Evolutionary conservation across 2,113 vertebrate genomes (phyloP), one percentile per base, ranked within the genome.

Genomic region (Sinocyclocheilus anshuiensis): DNA sequence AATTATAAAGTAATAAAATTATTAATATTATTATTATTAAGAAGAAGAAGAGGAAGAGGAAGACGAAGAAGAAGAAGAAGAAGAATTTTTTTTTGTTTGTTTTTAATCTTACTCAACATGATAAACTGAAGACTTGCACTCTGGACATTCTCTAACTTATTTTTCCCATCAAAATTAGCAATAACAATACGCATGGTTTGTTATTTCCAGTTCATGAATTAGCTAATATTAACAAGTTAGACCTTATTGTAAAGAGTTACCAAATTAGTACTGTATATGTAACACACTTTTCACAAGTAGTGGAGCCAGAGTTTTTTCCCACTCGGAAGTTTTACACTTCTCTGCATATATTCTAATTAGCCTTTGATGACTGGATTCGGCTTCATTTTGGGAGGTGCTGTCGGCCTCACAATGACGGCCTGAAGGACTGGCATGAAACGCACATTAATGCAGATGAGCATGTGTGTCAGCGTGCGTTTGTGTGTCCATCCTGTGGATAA

Each of bases 301-400:
- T 2, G 4, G 18, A 11, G 29, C 45, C 53, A 29, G 8, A 33
- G 26, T 20, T n/a, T 45, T 53, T 36, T 65, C 53, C 65, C 45
- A 55, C 48, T 29, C 26, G 48, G 33, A 53, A 74, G 12, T n/a
- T 72, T 8, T 24, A 24, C 20, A 9, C 24, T 78, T 61, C 50
- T 79, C 59, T 42, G 36, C 36, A 81, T 42, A 50, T 83, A 59
- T 87, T 77, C 22, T 86, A 90, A 89, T 87, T 67, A 86, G 65
- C 86, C 24, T 82, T 89, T 89, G 86, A 86, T 87, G 83, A 61
- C 6, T 87, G 67, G 10, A 89, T 86, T 85, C 61, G 15, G 74
- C 80, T 71, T 57, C 4, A 87, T 86, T 90, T 83, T 59, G 6
- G 7, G 55, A 75, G 29, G 13, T 50, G 81, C 77, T 50, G 12